Evolutionary conservation across 1,140 invertebrate species (phyloP), one percentile per base, ranked within the genome.

Genomic region (Neodiprion lecontei): DNA sequence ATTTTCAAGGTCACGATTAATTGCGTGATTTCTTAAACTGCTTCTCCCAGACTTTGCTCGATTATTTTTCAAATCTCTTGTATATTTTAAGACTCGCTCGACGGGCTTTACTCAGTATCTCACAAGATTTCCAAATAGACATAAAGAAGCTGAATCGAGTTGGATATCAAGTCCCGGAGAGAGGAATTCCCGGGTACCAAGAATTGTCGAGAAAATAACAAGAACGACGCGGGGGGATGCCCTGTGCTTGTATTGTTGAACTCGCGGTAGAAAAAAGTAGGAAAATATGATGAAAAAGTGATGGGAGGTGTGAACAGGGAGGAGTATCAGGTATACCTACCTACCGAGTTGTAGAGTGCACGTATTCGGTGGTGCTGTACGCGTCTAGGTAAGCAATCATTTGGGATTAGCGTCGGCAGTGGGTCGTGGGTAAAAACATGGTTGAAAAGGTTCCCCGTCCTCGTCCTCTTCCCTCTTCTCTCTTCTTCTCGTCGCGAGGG

Each of bases 321-420:
- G 28, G 28, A 40, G 28, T 40, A 40, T 40, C 1, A 40, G 28
- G 1, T 40, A 40, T 40, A 40, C 5, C 28, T 40, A 40, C 28
- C 28, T 4, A 12, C n/a, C 53, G 53, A 61, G 28, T 40, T 40
- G 28, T 2, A 14, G 53, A 61, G 28, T 61, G n/a, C 11, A 17
- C 53, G 53, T 40, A 61, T 12, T 40, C 53, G 53, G 53, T 5
- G 53, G 5, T 14, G 4, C 9, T 14, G n/a, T 61, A 61, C 53
- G 53, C 11, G 53, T 61, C 53, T 61, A 61, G 53, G 53, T 61
- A 61, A 61, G 70, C 70, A 47, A 71, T 71, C 70, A 50, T 71
- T 71, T 48, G 48, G 70, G 70, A 71, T 71, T 71, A 71, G 70
- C 70, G 40, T 71, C 70, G 70, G 70, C 70, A 49, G 21, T 48